Evolutionary conservation across 2,113 vertebrate genomes (phyloP).

Genomic region (Engraulis encrasicolus): DNA sequence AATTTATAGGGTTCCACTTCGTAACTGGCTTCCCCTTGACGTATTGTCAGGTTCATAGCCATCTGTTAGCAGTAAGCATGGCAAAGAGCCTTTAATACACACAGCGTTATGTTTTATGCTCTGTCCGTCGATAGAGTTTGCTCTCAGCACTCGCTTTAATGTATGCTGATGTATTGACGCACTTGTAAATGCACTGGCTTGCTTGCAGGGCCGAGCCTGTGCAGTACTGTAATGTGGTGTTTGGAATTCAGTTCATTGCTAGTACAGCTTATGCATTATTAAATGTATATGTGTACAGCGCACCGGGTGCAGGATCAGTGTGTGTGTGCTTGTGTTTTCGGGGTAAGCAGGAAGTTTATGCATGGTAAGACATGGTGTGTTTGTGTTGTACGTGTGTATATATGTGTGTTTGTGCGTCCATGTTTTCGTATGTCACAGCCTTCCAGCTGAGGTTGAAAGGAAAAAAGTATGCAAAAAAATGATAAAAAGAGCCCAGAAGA

Average conservation of each 20-base stretch:
- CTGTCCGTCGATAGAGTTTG: background rate
- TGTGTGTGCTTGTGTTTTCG: background rate
- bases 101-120: conserved; percentile 4
- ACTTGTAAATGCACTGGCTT: conserved; percentile 1
- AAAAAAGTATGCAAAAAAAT: too few species aligned
- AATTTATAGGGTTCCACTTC: background rate
- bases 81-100: background rate
- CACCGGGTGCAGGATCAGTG: background rate
- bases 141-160: background rate
- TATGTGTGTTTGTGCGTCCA: too few species aligned
- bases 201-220: background rate
- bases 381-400: background rate
- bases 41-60: background rate
- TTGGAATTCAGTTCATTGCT: background rate
- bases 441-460: too few species aligned
- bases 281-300: background rate
- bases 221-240: background rate
- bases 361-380: background rate
- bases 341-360: background rate
- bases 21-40: background rate
- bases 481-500: too few species aligned
- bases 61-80: conserved; percentile 12
- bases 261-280: conserved; percentile 6
- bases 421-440: too few species aligned
- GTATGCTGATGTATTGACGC: conserved; percentile 17